Evolutionary conservation across 2,797 vertebrate genomes (phyloP), one percentile per base, ranked within the genome.

Genomic region (Holocentrus rufus): DNA sequence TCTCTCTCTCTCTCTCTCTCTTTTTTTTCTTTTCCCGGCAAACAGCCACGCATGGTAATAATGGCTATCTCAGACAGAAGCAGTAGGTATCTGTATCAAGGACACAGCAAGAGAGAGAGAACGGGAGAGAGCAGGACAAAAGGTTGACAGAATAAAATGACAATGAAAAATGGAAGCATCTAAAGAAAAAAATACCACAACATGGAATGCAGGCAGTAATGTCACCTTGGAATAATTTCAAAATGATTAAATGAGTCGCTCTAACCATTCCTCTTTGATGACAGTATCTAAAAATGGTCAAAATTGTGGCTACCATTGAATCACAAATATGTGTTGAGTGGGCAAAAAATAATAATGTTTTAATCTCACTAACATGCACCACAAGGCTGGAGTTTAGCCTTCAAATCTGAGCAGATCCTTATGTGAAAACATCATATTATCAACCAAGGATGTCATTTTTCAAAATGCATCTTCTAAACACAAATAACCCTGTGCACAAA

Each of bases 21-120:
- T 54, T 62, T 42, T 57, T 67, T 69, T 17, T 30, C 39, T 23
- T 0, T 14, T 57, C 20, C 36, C 77, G 88, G 82, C 86, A 90
- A 94, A 94, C 79, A 94, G 91, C 85, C 92, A 85, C 90, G 93
- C 91, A 90, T 88, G 79, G 77, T 93, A 88, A 92, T 94, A 95
- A 94, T 86, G 88, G 84, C 60, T 86, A 85, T 82, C 87, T 91
- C 74, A 81, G 75, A 90, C 66, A 82, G 76, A 89, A 80, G 79
- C 87, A 44, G 78, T 58, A 55, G 81, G 82, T 80, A 79, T 72
- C 81, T 79, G 59, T 85, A 89, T 84, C 91, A 92, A 93, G 91
- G 92, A 86, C 89, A 89, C 67, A 69, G 82, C 69, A 20, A 84
- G 68, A 85, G 72, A 75, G 74, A 67, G 59, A 69, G 62, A 53